A percentile compares a stretch with the other conserved stretches of the same genome.
Evolutionary conservation across 2,888 invertebrate genomes (phyloP).

Genomic region (Podotricha telesiphe): DNA sequence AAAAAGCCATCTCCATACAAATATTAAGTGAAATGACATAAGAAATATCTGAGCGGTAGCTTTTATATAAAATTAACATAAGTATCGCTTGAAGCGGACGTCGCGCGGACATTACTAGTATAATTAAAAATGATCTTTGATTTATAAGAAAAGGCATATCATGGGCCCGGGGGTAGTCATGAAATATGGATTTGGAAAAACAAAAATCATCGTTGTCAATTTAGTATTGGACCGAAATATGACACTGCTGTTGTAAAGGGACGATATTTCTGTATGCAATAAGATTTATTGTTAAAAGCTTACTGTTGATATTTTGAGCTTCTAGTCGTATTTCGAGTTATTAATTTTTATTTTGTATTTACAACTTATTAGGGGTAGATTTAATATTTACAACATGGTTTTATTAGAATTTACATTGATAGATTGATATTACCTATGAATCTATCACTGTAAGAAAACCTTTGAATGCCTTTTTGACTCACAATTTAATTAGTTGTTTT

Average conservation of each 20-base stretch:
- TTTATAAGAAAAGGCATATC: constrained; percentile 49
- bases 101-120: constrained; percentile 49
- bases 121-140: constrained; percentile 53
- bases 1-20: constrained; percentile 53
- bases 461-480: no score
- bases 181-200: constrained; percentile 63
- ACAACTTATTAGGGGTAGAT: no score
- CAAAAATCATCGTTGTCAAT: constrained; percentile 42
- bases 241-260: constrained; percentile 30
- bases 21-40: constrained; percentile 54
- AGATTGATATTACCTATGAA: no score
- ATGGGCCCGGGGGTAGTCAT: constrained; percentile 53
- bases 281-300: constrained; percentile 13
- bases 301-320: not conserved
- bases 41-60: constrained; percentile 68
- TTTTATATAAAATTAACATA: constrained; percentile 75
- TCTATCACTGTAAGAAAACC: no score
- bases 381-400: no score
- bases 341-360: no score
- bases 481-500: no score
- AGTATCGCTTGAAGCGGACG: constrained; percentile 51
- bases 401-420: no score
- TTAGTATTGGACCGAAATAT: constrained; percentile 26
- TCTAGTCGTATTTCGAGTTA: not conserved
- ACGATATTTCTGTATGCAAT: not conserved